phyloP scores from a whole-genome alignment of 1,140 invertebrate species.

The Apis cerana region DNA sequence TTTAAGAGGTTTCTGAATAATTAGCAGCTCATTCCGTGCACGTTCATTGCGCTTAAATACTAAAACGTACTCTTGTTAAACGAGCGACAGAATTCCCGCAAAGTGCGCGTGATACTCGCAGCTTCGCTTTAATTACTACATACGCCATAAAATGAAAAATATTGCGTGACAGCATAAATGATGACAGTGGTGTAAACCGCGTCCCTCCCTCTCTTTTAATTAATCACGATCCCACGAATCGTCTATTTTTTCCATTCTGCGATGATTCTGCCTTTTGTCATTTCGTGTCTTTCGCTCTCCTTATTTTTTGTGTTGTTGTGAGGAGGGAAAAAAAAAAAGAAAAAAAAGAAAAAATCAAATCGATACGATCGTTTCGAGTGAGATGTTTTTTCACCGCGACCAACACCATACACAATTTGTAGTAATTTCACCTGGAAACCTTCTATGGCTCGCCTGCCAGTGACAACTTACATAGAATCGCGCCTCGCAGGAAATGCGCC shows the following conservation, averaged over 20 bases:
- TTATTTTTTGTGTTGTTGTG: background rate
- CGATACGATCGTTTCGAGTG: background rate
- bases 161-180: background rate
- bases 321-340: background rate
- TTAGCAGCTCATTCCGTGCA: constrained; percentile 3
- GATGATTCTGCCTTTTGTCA: too few relatives aligned
- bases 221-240: background rate
- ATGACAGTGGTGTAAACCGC: too few relatives aligned
- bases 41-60: constrained; percentile 6
- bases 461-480: constrained; percentile 62
- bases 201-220: background rate
- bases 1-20: constrained; percentile 23
- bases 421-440: constrained; percentile 55
- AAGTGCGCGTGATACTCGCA: background rate
- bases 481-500: constrained; percentile 50
- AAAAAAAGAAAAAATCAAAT: constrained; percentile 23
- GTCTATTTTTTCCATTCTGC: background rate
- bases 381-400: constrained; percentile 2
- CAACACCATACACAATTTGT: constrained; percentile 16
- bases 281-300: background rate
- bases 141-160: background rate
- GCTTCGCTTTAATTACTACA: background rate
- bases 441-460: constrained; percentile 37
- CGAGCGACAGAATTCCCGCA: background rate
- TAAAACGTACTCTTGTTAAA: constrained; percentile 3